These are phyloP conservation scores for Phyllostomus discolor DNA, from an alignment of 2,113 vertebrate species.

Conservation along the genomic window DNA sequence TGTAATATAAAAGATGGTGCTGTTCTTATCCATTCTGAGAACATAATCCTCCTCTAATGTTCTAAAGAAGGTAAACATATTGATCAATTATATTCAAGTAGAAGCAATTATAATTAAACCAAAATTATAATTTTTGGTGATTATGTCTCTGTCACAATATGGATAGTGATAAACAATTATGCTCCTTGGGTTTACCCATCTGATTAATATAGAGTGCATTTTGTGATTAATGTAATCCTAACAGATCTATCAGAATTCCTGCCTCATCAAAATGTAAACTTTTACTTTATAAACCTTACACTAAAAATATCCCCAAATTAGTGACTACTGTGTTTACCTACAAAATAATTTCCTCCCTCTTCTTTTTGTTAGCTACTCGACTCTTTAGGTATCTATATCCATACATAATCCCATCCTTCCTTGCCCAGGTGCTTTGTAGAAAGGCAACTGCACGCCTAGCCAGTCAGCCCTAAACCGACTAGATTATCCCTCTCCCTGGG, in stretches of 20 bases:
- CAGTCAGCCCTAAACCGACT: not conserved
- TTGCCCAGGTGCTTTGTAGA: not conserved
- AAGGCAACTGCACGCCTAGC: not conserved
- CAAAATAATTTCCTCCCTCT: not conserved
- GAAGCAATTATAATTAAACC: constrained; percentile 18
- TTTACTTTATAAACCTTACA: not conserved
- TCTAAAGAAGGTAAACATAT: constrained; percentile 47
- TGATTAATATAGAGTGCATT: constrained; percentile 10
- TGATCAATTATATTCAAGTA: not conserved
- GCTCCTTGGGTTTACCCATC: not conserved
- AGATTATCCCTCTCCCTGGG: not conserved
- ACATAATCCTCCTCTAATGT: not conserved
- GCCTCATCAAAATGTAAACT: constrained; percentile 7
- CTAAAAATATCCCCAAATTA: not conserved
- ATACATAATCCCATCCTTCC: not conserved
- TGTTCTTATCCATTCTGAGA: not conserved
- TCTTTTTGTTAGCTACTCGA: not conserved
- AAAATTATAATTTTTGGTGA: not conserved
- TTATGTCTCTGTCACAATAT: not conserved
- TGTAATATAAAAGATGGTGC: not conserved
- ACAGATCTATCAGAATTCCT: not conserved
- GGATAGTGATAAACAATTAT: not conserved
- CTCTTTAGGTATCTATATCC: not conserved
- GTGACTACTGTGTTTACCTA: not conserved
- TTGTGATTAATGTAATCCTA: not conserved